A percentile compares a stretch with the other conserved stretches of the same genome.
These are phyloP conservation scores for Trididemnum clinides DNA, from an alignment of 23 tunicate genomes.

Conservation along the genomic window DNA sequence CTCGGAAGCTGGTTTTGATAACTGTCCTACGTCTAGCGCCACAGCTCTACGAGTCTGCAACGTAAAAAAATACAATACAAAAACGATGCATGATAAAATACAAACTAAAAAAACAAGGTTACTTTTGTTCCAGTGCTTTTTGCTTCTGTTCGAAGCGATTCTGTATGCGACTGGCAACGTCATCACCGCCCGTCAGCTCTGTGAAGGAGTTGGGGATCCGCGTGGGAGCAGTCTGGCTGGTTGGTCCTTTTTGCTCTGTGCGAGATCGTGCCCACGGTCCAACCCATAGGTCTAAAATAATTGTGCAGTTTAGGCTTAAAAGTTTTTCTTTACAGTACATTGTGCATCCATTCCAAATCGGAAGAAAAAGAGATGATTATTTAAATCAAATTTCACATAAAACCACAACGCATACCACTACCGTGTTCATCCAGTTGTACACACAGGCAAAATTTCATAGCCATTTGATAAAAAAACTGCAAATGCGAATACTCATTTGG, in stretches of 20 bases:
- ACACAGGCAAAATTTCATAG: too few species aligned
- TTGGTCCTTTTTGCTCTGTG: conserved; percentile 25
- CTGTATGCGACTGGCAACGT: conserved; percentile 69
- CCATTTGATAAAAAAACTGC: too few species aligned
- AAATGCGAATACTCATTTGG: too few species aligned
- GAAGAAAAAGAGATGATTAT: neutral
- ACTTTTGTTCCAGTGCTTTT: neutral
- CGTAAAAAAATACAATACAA: too few species aligned
- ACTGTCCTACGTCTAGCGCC: too few species aligned
- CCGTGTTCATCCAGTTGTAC: too few species aligned
- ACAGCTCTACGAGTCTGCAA: too few species aligned
- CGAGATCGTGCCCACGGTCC: conserved; percentile 75
- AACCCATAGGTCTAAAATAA: conserved; percentile 45
- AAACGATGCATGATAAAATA: too few species aligned
- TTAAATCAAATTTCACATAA: neutral
- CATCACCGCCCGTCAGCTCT: conserved; percentile 67
- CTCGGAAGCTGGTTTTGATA: too few species aligned
- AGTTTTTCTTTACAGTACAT: neutral
- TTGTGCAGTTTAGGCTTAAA: too few species aligned
- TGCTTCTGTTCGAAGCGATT: conserved; percentile 20
- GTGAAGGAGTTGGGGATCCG: conserved; percentile 74
- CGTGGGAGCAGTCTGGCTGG: conserved; percentile 47
- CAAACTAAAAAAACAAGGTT: neutral
- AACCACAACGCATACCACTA: too few species aligned
- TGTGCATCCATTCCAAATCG: neutral